phyloP scores from a whole-genome alignment of 2,888 invertebrate genomes.

The Dichetophora obliterata region DNA sequence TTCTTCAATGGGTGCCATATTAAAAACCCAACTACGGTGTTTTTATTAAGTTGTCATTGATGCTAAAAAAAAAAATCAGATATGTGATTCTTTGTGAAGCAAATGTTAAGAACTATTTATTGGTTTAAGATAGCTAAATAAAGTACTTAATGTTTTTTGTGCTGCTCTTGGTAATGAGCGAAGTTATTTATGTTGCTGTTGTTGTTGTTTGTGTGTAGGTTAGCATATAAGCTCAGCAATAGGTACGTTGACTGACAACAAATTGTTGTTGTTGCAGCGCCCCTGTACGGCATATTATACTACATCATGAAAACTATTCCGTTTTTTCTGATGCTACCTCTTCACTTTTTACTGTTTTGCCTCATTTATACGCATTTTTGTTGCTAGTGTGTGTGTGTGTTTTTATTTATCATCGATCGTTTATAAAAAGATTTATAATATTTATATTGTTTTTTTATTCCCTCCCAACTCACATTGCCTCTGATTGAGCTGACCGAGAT shows the following conservation, averaged over 20 bases:
- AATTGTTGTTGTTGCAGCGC: slow-evolving; percentile 25
- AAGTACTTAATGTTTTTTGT: no score
- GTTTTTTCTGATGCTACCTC: neutral
- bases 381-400: slow-evolving; percentile 6
- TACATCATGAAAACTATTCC: neutral
- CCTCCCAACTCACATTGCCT: neutral
- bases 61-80: no score
- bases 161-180: neutral
- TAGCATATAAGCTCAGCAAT: slow-evolving; percentile 40
- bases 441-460: slow-evolving; percentile 10
- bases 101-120: no score
- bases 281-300: neutral
- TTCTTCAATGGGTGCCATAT: no score
- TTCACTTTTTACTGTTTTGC: neutral
- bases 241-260: slow-evolving; percentile 44
- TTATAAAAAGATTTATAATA: slow-evolving; percentile 46
- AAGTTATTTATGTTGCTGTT: slow-evolving; percentile 9
- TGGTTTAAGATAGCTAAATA: no score
- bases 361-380: neutral
- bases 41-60: no score
- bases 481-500: neutral
- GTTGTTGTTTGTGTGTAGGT: slow-evolving; percentile 15
- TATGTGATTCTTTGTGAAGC: no score
- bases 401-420: slow-evolving; percentile 45
- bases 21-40: no score